Conservation (phyloP, 2,113 vertebrate genomes). For the Motacilla alba region DNA sequence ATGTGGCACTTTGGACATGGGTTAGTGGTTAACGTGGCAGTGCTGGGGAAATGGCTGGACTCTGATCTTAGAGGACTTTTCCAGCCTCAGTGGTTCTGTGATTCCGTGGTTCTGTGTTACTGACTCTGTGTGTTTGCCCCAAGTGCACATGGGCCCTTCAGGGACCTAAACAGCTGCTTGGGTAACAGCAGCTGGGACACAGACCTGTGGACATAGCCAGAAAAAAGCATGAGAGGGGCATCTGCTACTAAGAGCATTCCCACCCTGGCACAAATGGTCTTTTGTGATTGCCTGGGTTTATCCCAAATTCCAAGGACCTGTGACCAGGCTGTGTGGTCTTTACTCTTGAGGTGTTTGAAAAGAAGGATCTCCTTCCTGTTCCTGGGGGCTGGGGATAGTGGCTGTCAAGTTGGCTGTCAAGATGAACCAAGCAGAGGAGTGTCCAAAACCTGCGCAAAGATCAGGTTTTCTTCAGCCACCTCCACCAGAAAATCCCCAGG, state of each 20-base stretch:
- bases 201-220: background rate
- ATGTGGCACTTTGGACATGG: background rate
- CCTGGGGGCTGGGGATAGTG: background rate
- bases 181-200: background rate
- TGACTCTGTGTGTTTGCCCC: background rate
- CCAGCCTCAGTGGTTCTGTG: background rate
- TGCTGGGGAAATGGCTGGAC: background rate
- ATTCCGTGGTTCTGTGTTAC: background rate
- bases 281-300: background rate
- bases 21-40: background rate
- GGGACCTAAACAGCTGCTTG: background rate
- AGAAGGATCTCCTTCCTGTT: background rate
- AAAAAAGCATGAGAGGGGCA: background rate
- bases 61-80: background rate
- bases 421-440: background rate
- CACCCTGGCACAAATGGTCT: background rate
- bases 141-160: background rate
- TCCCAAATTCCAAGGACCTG: background rate
- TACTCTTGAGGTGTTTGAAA: background rate
- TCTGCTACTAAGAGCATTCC: background rate
- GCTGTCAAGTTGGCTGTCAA: background rate
- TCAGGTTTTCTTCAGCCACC: background rate
- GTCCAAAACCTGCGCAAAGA: background rate
- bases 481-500: background rate
- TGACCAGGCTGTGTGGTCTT: background rate